Conservation (phyloP, 2,888 invertebrate genomes). For the Brachypterus glaber region DNA sequence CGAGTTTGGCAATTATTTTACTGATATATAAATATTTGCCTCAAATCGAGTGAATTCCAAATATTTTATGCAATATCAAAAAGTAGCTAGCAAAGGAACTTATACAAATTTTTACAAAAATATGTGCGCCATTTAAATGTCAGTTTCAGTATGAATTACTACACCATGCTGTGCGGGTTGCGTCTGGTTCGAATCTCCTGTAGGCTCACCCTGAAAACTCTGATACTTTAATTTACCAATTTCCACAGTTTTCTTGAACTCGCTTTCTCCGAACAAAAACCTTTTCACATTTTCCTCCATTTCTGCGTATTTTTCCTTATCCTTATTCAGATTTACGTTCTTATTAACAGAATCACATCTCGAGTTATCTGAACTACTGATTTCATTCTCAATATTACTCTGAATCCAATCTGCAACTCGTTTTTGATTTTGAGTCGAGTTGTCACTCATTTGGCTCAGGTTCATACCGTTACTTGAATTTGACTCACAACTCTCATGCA, state of each 20-base stretch:
- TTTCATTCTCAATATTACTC: constrained; percentile 48
- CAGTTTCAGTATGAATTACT: constrained; percentile 28
- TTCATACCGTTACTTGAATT: constrained; percentile 15
- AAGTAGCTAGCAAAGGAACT: no score
- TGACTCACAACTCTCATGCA: constrained; percentile 27
- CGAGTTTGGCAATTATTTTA: constrained; percentile 22
- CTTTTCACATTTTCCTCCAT: constrained; percentile 73
- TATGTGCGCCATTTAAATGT: no score
- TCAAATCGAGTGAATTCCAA: no score
- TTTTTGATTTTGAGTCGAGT: constrained; percentile 31
- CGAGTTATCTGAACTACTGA: constrained; percentile 39
- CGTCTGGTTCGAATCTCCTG: constrained; percentile 1
- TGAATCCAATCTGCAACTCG: constrained; percentile 70
- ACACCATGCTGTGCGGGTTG: not conserved
- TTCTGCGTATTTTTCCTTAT: constrained; percentile 48
- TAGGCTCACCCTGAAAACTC: constrained; percentile 17
- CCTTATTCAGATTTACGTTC: constrained; percentile 22
- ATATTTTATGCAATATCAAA: no score
- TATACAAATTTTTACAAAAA: no score
- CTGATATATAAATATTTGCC: no score
- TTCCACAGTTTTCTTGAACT: constrained; percentile 35
- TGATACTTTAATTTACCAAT: constrained; percentile 34
- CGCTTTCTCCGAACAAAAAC: constrained; percentile 48
- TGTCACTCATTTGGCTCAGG: constrained; percentile 23
- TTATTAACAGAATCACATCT: constrained; percentile 27